phyloP scores from a whole-genome alignment of 2,888 invertebrate genomes.

The Cryptus viduatorius region DNA sequence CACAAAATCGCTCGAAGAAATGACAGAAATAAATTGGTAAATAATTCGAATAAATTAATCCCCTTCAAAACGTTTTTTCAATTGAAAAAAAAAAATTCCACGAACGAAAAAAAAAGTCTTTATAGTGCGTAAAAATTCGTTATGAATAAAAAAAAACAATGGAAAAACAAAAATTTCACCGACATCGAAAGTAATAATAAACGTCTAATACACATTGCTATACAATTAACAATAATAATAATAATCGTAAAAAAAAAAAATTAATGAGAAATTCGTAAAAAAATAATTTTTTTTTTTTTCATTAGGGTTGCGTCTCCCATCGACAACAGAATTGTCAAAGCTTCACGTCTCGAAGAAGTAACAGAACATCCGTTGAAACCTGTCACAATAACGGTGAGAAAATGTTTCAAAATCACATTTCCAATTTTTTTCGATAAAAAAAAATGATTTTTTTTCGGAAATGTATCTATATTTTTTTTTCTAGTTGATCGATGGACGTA shows the following conservation, averaged over 20 bases:
- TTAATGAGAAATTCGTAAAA: neutral
- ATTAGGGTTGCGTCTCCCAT: conserved; percentile 78
- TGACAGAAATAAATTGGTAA: conserved; percentile 79
- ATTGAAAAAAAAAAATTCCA: neutral
- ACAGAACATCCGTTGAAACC: conserved; percentile 88
- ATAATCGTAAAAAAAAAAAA: neutral
- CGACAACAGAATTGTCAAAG: conserved; percentile 73
- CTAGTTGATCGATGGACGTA: conserved; percentile 87
- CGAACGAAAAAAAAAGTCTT: too few species aligned
- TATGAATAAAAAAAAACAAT: neutral
- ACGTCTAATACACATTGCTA: too few species aligned
- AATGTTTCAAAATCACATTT: neutral
- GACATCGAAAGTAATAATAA: too few species aligned
- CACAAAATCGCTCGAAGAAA: conserved; percentile 60
- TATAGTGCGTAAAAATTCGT: neutral
- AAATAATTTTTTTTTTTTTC: neutral
- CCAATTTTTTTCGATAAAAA: conserved; percentile 3
- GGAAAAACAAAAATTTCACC: neutral
- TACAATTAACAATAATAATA: too few species aligned
- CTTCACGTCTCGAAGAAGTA: conserved; percentile 81
- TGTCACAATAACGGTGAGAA: conserved; percentile 85
- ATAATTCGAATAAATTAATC: conserved; percentile 18
- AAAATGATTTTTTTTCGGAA: conserved; percentile 1
- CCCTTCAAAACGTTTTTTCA: neutral
- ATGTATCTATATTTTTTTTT: conserved; percentile 50